Evolutionary conservation across 53 echinoderm and acorn worm species (phyloP).

Genomic region (Luidia sarsii): DNA sequence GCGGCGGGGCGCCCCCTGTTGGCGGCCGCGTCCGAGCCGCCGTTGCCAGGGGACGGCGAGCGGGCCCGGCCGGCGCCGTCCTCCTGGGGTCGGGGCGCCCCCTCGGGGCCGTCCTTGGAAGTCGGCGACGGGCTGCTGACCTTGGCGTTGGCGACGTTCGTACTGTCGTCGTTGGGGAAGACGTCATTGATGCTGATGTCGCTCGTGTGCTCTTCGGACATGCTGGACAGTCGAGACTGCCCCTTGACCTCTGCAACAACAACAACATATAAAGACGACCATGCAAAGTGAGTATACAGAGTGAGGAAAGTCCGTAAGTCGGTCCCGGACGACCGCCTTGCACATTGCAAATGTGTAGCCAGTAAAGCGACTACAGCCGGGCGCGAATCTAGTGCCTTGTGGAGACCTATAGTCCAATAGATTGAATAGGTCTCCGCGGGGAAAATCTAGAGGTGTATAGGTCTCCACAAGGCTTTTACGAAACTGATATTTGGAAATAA

Average conservation of each 20-base stretch:
- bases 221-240: slow-evolving; percentile 42
- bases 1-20: slow-evolving; percentile 33
- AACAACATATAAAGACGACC: background rate
- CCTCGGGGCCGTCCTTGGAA: slow-evolving; percentile 21
- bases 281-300: background rate
- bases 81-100: slow-evolving; percentile 6
- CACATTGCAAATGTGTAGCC: too few species aligned
- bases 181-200: slow-evolving; percentile 49
- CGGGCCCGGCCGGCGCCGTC: background rate
- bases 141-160: background rate
- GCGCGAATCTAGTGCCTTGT: too few species aligned
- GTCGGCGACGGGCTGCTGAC: slow-evolving; percentile 6
- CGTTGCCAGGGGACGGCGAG: slow-evolving; percentile 1
- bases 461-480: too few species aligned
- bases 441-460: too few species aligned
- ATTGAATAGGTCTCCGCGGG: too few species aligned
- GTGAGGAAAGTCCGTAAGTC: background rate
- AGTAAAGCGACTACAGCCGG: too few species aligned
- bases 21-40: slow-evolving; percentile 29
- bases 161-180: slow-evolving; percentile 44
- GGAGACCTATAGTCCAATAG: too few species aligned
- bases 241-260: slow-evolving; percentile 53
- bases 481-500: too few species aligned
- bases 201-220: slow-evolving; percentile 48
- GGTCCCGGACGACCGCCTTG: too few species aligned